Conservation (phyloP, 2,113 vertebrate genomes). For the Ailurus styani region DNA sequence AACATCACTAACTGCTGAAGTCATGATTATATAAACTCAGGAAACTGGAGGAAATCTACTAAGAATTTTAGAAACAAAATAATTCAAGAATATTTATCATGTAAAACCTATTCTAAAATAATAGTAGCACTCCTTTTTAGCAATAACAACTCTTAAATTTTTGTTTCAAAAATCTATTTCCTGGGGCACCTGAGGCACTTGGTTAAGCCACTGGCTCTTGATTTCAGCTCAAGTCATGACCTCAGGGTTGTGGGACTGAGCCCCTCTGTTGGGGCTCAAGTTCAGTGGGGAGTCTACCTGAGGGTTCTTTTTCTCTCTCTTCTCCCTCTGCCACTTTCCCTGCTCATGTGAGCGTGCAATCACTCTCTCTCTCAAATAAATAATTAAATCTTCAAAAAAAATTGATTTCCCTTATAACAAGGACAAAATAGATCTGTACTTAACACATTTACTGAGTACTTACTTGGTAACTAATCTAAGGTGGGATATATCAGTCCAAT, state of each 20-base stretch:
- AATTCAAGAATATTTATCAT: not conserved
- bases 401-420: not conserved
- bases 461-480: not conserved
- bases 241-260: not conserved
- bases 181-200: not conserved
- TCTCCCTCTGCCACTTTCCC: not conserved
- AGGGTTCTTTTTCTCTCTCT: not conserved
- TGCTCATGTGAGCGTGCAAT: not conserved
- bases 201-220: not conserved
- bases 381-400: not conserved
- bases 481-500: not conserved
- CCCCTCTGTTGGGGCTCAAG: not conserved
- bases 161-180: not conserved
- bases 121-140: not conserved
- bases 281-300: not conserved
- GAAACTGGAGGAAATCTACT: not conserved
- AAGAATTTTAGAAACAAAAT: not conserved
- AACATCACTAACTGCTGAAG: not conserved
- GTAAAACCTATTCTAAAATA: not conserved
- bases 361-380: not conserved
- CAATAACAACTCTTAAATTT: not conserved
- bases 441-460: not conserved
- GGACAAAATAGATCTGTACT: not conserved
- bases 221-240: not conserved
- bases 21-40: not conserved